Base-by-base conservation (phyloP, 2,888 invertebrate genomes). In the Zelleria hepariella region DNA sequence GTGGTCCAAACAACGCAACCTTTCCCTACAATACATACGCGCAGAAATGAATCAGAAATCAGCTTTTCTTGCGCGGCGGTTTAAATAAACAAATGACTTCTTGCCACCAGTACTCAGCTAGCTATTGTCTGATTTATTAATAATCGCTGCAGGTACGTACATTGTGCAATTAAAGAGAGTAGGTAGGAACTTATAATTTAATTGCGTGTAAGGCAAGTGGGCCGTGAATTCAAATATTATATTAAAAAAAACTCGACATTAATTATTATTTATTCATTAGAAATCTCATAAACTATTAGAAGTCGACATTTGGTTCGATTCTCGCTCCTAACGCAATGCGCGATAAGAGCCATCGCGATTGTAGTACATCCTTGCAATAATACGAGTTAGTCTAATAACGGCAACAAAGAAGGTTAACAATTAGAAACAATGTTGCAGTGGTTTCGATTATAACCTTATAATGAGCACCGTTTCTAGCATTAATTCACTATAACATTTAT, bases 401-500 rank as follows among this genome's bases (percentile, higher is more conserved):
- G 59, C 51, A 52, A 57, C 54, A 60, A 47, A 54, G 58, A 58
- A 54, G 47, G 54, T 58, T 61, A 64, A 64, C 62, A 27, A 32
- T 55, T 55, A 55, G 65, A 68, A 67, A 66, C 66, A 67, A 65
- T 66, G 68, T 68, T 48, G 62, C 70, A 68, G 65, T 58, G 59
- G 59, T 32, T 68, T 64, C 63, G 62, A 65, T 60, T 62, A 42
- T 42, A 59, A 63, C n/a, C n/a, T 61, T 64, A 60, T 63, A 61
- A 68, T 67, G 63, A 68, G 66, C 66, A 64, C 65, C 62, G 65
- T 64, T 66, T 64, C 65, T 67, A 66, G 64, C 65, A 66, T 65
- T 62, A 65, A 62, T 62, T 63, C 60, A 60, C 61, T 62, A 63
- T 66, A 65, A 65, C n/a, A 67, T 67, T 67, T 66, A 67, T 65